Evolutionary conservation across 2,888 invertebrate species (phyloP), one percentile per base, ranked within the genome.

Genomic region (Drosophila testacea): DNA sequence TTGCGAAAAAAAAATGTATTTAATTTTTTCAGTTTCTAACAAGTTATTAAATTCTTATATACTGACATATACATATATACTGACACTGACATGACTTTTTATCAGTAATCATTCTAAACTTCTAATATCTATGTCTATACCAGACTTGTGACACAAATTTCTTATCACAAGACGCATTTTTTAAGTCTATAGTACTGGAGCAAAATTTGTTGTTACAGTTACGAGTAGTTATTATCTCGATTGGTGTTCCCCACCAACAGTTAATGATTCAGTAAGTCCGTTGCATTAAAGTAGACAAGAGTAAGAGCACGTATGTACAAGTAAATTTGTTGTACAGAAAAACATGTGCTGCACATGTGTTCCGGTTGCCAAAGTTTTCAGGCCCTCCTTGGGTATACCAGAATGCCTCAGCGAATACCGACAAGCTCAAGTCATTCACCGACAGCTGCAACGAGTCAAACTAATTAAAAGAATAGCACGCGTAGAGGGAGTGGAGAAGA

Each of bases 381-480:
- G 28, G 6, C 22, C 16, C n/a, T 32, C n/a, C 11, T 42, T 9
- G 13, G 16, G 32, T 16, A 39, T 41, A 11, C 44, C 44, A 47
- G n/a, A 62, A 27, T 1, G 10, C 3, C 30, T 32, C 11, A 7
- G 10, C 4, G 32, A 61, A 73, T 76, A 61, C 59, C 46, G n/a
- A 70, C 75, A 79, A 74, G 60, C 22, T 64, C 52, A 39, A 64
- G 41, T 73, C 62, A 68, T 67, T 64, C 55, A 7, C 63, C 41
- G 70, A 59, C 79, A 75, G 77, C 77, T 77, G 79, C 76, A 79
- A 28, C 55, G 71, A 79, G 67, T 65, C 61, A 54, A 65, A 75
- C 77, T 79, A 77, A 77, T 77, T 77, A 77, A 79, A 75, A 69
- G 71, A 67, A 65, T 79, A 61, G 61, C 67, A 75, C 62, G 75